A percentile compares a stretch with the other conserved stretches of the same genome.
Conservation (phyloP, 2,888 invertebrate genomes). For the Isoperla grammatica region DNA sequence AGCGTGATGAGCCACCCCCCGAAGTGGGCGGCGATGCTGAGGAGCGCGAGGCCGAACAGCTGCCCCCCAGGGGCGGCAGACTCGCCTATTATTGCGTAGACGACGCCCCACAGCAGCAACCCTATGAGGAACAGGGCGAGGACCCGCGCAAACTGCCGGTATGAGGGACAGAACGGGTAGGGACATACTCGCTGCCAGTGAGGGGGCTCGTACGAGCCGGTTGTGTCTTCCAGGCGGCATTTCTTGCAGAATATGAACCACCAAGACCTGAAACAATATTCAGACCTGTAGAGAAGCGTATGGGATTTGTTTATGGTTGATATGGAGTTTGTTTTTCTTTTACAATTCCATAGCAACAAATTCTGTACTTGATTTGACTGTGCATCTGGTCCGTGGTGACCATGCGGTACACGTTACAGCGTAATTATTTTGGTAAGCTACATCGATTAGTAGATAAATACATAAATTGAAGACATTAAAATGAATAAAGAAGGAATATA, state of each 20-base stretch:
- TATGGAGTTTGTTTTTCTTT: too few relatives aligned
- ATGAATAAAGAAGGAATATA: too few relatives aligned
- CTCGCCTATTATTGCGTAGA: slow-evolving; percentile 66
- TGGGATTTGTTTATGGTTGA: too few relatives aligned
- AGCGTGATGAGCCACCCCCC: slow-evolving; percentile 77
- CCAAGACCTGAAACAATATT: slow-evolving; percentile 54
- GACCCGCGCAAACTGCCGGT: slow-evolving; percentile 74
- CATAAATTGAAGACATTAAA: too few relatives aligned
- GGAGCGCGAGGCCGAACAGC: slow-evolving; percentile 67
- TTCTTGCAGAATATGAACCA: slow-evolving; percentile 75
- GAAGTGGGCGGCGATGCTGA: slow-evolving; percentile 71
- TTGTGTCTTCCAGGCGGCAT: slow-evolving; percentile 49
- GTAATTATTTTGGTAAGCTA: too few relatives aligned
- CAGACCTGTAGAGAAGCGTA: too few relatives aligned
- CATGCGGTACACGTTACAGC: too few relatives aligned
- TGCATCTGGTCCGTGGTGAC: too few relatives aligned
- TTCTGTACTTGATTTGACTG: too few relatives aligned
- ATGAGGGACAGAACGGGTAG: slow-evolving; percentile 79
- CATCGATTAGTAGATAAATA: too few relatives aligned
- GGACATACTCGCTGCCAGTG: slow-evolving; percentile 77
- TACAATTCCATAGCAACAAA: too few relatives aligned
- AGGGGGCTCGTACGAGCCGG: slow-evolving; percentile 76
- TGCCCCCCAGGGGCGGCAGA: slow-evolving; percentile 81
- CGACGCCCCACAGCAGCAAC: slow-evolving; percentile 46
- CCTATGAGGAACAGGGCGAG: slow-evolving; percentile 65